A percentile compares a stretch with the other conserved stretches of the same genome.
Evolutionary conservation across 2,888 invertebrate genomes (phyloP).

Genomic region (Linnaemya tessellans): DNA sequence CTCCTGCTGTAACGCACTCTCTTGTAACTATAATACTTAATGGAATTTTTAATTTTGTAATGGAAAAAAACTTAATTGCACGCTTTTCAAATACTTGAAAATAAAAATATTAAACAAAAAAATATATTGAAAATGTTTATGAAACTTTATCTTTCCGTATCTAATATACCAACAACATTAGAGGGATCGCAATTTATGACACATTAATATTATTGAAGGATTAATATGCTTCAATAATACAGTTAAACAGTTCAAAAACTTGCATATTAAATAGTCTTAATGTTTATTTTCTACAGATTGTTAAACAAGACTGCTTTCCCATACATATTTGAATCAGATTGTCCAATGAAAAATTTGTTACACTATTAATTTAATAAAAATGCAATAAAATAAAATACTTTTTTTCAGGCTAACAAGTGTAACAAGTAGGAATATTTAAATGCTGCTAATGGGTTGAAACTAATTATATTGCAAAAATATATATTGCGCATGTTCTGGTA

Average conservation of each 20-base stretch:
- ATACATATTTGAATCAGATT: no score
- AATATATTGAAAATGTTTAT: not conserved
- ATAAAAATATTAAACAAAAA: conserved; percentile 4
- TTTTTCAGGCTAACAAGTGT: no score
- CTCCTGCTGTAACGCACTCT: not conserved
- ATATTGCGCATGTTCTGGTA: not conserved
- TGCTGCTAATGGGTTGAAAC: not conserved
- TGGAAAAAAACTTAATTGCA: conserved; percentile 15
- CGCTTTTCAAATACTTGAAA: not conserved
- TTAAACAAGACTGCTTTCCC: no score
- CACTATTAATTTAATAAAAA: no score
- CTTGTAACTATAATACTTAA: conserved; percentile 18
- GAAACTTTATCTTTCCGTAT: conserved; percentile 27
- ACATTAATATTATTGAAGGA: not conserved
- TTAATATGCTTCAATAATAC: no score
- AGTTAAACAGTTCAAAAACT: no score
- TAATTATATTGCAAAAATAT: not conserved
- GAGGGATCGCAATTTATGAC: not conserved
- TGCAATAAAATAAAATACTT: no score
- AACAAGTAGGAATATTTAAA: not conserved
- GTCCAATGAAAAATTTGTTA: no score
- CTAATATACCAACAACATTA: not conserved
- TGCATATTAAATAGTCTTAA: no score
- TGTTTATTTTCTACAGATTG: no score
- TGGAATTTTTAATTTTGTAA: conserved; percentile 38